Evolutionary conservation across 2,113 vertebrate genomes (phyloP), one percentile per base, ranked within the genome.

Genomic region (Bathybates hornii): DNA sequence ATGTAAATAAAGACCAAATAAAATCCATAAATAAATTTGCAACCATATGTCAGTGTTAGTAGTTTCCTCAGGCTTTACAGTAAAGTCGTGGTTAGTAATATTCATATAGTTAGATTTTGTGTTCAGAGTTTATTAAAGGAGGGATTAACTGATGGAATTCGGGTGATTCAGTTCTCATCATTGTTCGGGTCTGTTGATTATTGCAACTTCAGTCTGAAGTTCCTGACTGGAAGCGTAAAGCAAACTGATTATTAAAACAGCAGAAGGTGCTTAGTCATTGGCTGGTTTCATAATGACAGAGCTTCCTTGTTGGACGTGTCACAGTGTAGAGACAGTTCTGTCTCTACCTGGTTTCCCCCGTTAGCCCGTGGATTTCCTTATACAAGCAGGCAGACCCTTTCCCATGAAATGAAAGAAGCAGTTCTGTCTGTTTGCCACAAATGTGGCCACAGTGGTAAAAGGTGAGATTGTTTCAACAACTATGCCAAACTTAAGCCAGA

Each of bases 401-500:
- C 41, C 41, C 13, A 16, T 45, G 13, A 54, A 21, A 21, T 21
- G 19, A 45, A 27, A 45, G 13, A 0, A 45, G 38, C 41, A 9
- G 2, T 63, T 4, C 53, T 63, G 66, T 36, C 0, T 9, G 12
- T 0, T 0, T 71, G 12, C 43, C 45, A 38, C 61, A 68, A 7
- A 68, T 5, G 36, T 38, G 63, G 19, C 11, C 63, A 21, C 36
- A 21, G 63, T 0, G 0, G 36, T 3, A 21, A 13, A 21, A 41
- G 19, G 19, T 41, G 36, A 68, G 19, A 19, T 57, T 27, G 13
- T 68, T 68, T 68, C 36, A 68, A 21, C 11, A 68, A 21, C 19
- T 41, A 0, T 41, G 19, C 11, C 61, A 21, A 21, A 41, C 3
- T 3, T 68, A 8, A 21, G 1, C 34, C 0, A 0, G 66, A 27